Evolutionary conservation across 2,888 invertebrate species (phyloP), one percentile per base, ranked within the genome.

Genomic region (Clistopyga incitator): DNA sequence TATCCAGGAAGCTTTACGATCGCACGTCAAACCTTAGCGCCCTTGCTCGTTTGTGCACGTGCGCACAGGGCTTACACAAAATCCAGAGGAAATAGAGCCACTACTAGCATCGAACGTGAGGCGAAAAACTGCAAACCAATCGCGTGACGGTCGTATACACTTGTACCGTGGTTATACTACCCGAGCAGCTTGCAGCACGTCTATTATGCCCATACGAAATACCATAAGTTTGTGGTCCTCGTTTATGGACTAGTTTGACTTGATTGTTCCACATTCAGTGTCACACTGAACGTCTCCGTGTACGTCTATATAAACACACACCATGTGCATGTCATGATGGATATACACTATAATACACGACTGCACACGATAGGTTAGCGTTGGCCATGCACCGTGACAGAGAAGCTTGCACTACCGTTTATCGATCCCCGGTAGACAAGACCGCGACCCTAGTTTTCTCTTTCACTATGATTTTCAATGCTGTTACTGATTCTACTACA

Each of bases 391-490:
- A 79, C 70, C 54, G 78, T 78, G 54, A 47, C 64, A 56, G 64
- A 68, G 42, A 34, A 70, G 72, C 67, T 79, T 72, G 72, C 56
- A 79, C 52, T 54, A 50, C 52, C 34, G 52, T n/a, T 45, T 79
- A 79, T 79, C 79, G 79, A 79, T 79, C 72, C 29, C 11, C 54
- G 65, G 65, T 72, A 45, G 56, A 76, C 56, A 20, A 42, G 61
- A 29, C 29, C 50, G 67, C 79, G 67, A 74, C 79, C 79, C 74
- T 68, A 61, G 67, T 74, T 79, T 79, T 79, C 67, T 80, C 74
- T 74, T 74, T 80, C 74, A 80, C 59, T 68, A 29, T 78, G 59
- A 74, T 68, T 80, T 74, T 68, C 42, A 59, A 25, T 13, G 10
- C 38, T 18, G 59, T 56, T 42, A 13, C 34, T 38, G 42, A 67